Percentiles rank a stretch among this genome's conserved stretches.
These are phyloP conservation scores for Ips nitidus DNA, from an alignment of 1,140 invertebrate genomes.

Conservation along the genomic window DNA sequence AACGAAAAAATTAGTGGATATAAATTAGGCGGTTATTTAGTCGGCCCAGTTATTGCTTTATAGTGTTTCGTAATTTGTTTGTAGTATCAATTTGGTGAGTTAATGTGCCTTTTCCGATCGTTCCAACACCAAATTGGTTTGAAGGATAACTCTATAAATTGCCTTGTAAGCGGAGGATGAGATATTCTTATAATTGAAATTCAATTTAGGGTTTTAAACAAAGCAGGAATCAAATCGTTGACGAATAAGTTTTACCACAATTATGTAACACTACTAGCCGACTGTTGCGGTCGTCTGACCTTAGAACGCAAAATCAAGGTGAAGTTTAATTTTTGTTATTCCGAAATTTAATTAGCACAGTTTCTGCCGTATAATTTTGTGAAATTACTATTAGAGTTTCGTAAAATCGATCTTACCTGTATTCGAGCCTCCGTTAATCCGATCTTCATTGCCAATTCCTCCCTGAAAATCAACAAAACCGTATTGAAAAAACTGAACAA, in stretches of 20 bases:
- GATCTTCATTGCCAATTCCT: conserved; percentile 97
- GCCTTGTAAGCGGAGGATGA: too few relatives aligned
- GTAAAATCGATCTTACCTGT: conserved; percentile 71
- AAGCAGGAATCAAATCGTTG: background rate
- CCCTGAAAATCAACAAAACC: conserved; percentile 68
- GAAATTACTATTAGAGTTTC: conserved; percentile 5
- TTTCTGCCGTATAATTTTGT: conserved; percentile 26
- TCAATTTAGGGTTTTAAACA: too few relatives aligned
- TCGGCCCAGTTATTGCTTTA: background rate
- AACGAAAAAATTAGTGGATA: conserved; percentile 5
- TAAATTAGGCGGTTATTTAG: conserved; percentile 4
- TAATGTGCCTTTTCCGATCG: background rate
- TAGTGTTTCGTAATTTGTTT: conserved; percentile 1
- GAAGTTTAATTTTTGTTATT: conserved; percentile 23
- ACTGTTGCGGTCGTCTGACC: conserved; percentile 27
- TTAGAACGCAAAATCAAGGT: conserved; percentile 20
- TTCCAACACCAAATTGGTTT: too few relatives aligned
- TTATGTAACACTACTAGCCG: conserved; percentile 6
- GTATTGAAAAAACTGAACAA: conserved; percentile 41
- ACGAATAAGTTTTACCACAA: background rate
- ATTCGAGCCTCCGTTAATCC: conserved; percentile 96
- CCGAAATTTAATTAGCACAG: conserved; percentile 19
- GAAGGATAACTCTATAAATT: too few relatives aligned
- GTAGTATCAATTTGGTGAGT: background rate
- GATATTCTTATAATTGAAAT: too few relatives aligned